Evolutionary conservation across 2,888 invertebrate genomes (phyloP).

Genomic region (Alcis repandata): DNA sequence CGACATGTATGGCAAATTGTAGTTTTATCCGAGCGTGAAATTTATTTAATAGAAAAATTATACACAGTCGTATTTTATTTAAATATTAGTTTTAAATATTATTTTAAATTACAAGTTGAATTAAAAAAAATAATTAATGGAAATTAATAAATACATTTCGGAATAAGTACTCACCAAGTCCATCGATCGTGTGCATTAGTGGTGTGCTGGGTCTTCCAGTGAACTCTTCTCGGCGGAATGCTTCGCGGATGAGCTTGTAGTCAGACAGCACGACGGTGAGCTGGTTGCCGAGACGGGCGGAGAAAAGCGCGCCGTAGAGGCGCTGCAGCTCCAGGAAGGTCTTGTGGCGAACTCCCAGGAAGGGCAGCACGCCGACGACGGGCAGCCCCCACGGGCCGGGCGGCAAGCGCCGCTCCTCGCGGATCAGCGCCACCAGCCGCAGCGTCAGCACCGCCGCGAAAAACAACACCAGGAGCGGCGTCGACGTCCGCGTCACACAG

Average conservation of each 20-base stretch:
- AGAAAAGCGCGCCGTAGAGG: slow-evolving; percentile 93
- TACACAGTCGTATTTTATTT: background rate
- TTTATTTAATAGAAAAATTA: background rate
- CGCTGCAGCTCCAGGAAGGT: slow-evolving; percentile 92
- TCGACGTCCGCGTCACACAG: slow-evolving; percentile 74
- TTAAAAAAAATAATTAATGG: background rate
- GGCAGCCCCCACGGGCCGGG: slow-evolving; percentile 97
- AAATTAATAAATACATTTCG: background rate
- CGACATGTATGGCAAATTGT: background rate
- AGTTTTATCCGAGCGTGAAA: background rate
- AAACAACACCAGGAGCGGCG: slow-evolving; percentile 79
- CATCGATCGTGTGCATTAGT: slow-evolving; percentile 94
- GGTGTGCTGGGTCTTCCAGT: slow-evolving; percentile 95
- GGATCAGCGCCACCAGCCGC: slow-evolving; percentile 78
- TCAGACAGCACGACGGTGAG: slow-evolving; percentile 95
- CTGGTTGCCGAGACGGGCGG: slow-evolving; percentile 93
- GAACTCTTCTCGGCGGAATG: slow-evolving; percentile 94
- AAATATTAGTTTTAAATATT: background rate
- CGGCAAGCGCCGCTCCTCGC: slow-evolving; percentile 87
- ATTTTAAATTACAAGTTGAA: background rate
- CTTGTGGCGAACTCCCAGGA: slow-evolving; percentile 92
- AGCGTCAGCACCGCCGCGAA: slow-evolving; percentile 82
- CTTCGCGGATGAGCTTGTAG: slow-evolving; percentile 93
- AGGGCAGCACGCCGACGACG: slow-evolving; percentile 93
- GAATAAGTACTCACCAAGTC: slow-evolving; percentile 92